Evolutionary conservation across 2,113 vertebrate genomes (phyloP).

Genomic region (Pipra filicauda): DNA sequence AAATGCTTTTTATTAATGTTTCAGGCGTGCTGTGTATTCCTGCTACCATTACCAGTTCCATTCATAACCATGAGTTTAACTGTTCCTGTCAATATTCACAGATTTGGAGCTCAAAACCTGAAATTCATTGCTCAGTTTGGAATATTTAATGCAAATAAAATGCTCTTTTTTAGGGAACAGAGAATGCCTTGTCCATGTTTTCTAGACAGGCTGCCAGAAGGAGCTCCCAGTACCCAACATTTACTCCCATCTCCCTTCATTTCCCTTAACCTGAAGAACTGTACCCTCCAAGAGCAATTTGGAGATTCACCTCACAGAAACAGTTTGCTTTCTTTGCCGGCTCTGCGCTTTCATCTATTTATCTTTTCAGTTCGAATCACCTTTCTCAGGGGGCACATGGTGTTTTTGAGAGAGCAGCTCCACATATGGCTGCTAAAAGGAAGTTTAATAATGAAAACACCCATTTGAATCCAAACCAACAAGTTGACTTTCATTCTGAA

Average conservation of each 20-base stretch:
- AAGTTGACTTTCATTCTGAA: constrained; percentile 22
- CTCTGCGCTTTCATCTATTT: neutral
- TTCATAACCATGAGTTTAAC: neutral
- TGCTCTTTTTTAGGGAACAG: neutral
- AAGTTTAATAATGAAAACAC: neutral
- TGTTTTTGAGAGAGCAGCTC: neutral
- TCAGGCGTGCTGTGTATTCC: neutral
- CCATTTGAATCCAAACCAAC: constrained; percentile 14
- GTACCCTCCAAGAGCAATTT: neutral
- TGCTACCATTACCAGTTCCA: neutral
- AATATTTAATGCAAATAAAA: neutral
- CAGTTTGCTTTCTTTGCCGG: neutral
- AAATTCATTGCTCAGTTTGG: neutral
- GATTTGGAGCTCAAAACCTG: neutral
- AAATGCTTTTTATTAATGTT: neutral
- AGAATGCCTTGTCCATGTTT: neutral
- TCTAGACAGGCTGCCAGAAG: neutral
- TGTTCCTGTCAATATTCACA: neutral
- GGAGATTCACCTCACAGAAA: neutral
- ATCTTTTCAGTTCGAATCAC: neutral
- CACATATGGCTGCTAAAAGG: constrained; percentile 6
- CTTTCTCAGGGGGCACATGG: neutral
- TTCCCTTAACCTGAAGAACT: neutral
- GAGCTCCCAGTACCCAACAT: neutral
- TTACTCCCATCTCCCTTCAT: neutral